Percentiles rank a stretch among this genome's conserved stretches.
Evolutionary conservation across 2,888 invertebrate species (phyloP).

Genomic region (Anticlea derivata): DNA sequence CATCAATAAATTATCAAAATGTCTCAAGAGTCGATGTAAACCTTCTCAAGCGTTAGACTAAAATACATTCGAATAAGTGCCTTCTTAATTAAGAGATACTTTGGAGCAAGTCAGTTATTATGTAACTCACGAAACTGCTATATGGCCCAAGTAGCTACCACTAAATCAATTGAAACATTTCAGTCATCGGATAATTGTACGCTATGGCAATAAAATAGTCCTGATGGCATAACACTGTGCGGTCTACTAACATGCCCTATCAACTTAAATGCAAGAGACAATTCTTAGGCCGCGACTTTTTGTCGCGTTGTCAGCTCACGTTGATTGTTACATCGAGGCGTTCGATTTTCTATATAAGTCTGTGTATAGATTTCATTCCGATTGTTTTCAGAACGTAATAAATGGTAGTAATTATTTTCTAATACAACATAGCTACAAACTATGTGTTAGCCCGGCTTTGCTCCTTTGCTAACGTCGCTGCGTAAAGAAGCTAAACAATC

Average conservation of each 20-base stretch:
- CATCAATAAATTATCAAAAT: too few relatives aligned
- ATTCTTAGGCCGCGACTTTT: slow-evolving; percentile 12
- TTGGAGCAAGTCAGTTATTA: slow-evolving; percentile 21
- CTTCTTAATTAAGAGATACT: slow-evolving; percentile 6
- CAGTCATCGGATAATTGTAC: slow-evolving; percentile 22
- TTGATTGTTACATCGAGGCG: too few relatives aligned
- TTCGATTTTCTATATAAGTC: too few relatives aligned
- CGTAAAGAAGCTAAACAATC: too few relatives aligned
- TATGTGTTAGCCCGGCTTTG: too few relatives aligned
- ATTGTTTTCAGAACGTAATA: too few relatives aligned
- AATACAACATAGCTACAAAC: too few relatives aligned
- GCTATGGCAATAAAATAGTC: slow-evolving; percentile 20
- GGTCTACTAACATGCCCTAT: slow-evolving; percentile 13
- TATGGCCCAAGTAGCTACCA: slow-evolving; percentile 27
- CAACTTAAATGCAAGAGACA: slow-evolving; percentile 10
- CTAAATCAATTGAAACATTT: slow-evolving; percentile 38
- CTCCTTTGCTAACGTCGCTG: too few relatives aligned
- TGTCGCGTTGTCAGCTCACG: slow-evolving; percentile 5
- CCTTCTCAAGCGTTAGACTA: neutral
- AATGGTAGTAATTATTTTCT: too few relatives aligned
- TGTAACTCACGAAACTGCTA: slow-evolving; percentile 6
- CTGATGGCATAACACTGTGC: slow-evolving; percentile 15
- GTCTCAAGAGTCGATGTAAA: neutral
- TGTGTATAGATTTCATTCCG: too few relatives aligned
- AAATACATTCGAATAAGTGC: slow-evolving; percentile 7